Percentiles rank a stretch among this genome's conserved stretches.
phyloP scores from a whole-genome alignment of 1,140 invertebrate genomes.

The Bacillus rossius region DNA sequence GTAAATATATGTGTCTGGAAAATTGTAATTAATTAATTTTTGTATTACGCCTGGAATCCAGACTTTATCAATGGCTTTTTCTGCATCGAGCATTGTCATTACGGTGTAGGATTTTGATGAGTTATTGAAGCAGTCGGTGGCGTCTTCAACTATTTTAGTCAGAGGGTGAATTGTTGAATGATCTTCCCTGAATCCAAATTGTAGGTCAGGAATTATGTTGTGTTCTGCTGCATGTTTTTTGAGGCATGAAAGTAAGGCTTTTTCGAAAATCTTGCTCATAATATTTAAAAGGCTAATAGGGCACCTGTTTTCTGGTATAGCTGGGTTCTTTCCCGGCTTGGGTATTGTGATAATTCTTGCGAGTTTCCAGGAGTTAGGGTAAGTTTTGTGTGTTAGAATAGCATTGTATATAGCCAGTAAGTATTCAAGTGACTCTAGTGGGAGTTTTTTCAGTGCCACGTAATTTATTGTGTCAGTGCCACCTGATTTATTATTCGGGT shows the following conservation, averaged over 20 bases:
- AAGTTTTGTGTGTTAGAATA: too few relatives aligned
- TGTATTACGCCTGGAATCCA: constrained; percentile 35
- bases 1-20: constrained; percentile 1
- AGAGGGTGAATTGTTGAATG: constrained; percentile 37
- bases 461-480: too few relatives aligned
- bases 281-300: constrained; percentile 35
- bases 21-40: constrained; percentile 26
- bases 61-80: constrained; percentile 40
- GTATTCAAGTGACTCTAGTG: too few relatives aligned
- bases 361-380: too few relatives aligned
- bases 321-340: constrained; percentile 37
- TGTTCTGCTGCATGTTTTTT: background rate
- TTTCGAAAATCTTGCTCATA: constrained; percentile 32
- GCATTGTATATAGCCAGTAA: too few relatives aligned
- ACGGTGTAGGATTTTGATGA: constrained; percentile 27
- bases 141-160: constrained; percentile 31
- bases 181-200: constrained; percentile 38
- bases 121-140: constrained; percentile 31
- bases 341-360: too few relatives aligned
- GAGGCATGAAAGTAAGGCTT: constrained; percentile 25
- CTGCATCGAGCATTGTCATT: constrained; percentile 36
- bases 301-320: constrained; percentile 28
- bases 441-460: too few relatives aligned
- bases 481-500: too few relatives aligned
- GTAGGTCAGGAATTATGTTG: constrained; percentile 26